Base-by-base conservation (phyloP, 2,888 invertebrate species). In the Hoplodrina ambigua region DNA sequence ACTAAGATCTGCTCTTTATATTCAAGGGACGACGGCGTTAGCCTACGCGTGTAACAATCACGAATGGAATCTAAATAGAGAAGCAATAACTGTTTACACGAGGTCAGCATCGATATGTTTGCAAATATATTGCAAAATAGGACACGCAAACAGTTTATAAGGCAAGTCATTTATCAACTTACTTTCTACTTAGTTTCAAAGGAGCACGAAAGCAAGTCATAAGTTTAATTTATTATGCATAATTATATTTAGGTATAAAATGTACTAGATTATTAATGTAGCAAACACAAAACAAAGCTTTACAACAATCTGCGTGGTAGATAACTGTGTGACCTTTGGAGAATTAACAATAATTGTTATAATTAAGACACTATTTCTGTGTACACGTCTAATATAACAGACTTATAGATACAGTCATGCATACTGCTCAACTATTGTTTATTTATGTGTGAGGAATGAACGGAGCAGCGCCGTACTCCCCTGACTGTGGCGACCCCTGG, bases 71-170 rank as follows among this genome's bases (percentile, higher is more conserved):
- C 91, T 90, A 90, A 93, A 94, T 91, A 86, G 88, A 90, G 87
- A 87, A 88, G 89, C 91, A 89, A 92, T 94, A 94, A 94, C 94
- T 93, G 93, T 94, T 92, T 91, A 91, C 92, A 91, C 92, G 93
- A 94, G 93, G 93, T 90, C 92, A 88, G 86, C 87, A 84, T 88
- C 86, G 86, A 90, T 89, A 86, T 91, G 91, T 93, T 92, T 92
- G 92, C 91, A 91, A 92, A 92, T 91, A 90, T 80, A 69, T 78
- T 87, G 87, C 86, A 81, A 92, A 91, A 90, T 90, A 87, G 90
- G 90, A 88, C 91, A 82, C 67, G 72, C 67, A 62, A 75, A 80
- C 64, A 63, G 56, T 75, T 75, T 75, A 74, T 72, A 72, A 85
- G 81, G 84, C 72, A 69, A 78, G 62, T 49, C 61, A 66, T 80